These are phyloP conservation scores for Bucco capensis DNA, from an alignment of 2,113 vertebrate species.

Conservation along the genomic window DNA sequence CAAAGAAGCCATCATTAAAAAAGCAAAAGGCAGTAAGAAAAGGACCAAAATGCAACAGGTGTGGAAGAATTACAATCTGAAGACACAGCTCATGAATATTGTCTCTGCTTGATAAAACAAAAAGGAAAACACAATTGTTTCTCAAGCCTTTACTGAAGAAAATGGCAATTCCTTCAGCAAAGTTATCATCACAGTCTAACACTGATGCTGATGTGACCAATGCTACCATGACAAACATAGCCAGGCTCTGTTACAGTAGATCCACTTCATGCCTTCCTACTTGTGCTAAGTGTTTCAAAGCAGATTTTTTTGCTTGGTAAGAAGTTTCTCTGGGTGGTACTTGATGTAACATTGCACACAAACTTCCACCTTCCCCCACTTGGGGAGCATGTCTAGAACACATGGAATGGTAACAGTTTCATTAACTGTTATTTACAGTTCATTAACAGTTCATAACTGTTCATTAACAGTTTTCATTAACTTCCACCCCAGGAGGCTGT, in stretches of 20 bases:
- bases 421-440: no score
- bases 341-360: neutral
- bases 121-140: neutral
- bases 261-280: neutral
- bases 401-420: neutral
- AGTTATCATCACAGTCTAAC: neutral
- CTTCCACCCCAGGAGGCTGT: no score
- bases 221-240: neutral
- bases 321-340: neutral
- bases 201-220: neutral
- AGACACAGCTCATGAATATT: neutral
- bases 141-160: neutral
- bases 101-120: neutral
- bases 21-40: no score
- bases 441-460: no score
- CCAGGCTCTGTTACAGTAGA: neutral
- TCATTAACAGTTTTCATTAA: no score
- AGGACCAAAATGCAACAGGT: no score
- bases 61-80: neutral
- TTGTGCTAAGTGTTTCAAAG: fast-evolving
- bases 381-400: neutral
- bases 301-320: neutral
- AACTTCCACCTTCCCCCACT: neutral
- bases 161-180: neutral
- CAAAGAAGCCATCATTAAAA: no score